phyloP scores from a whole-genome alignment of 1,140 invertebrate species.

The Aphaenogaster ashmeadi region DNA sequence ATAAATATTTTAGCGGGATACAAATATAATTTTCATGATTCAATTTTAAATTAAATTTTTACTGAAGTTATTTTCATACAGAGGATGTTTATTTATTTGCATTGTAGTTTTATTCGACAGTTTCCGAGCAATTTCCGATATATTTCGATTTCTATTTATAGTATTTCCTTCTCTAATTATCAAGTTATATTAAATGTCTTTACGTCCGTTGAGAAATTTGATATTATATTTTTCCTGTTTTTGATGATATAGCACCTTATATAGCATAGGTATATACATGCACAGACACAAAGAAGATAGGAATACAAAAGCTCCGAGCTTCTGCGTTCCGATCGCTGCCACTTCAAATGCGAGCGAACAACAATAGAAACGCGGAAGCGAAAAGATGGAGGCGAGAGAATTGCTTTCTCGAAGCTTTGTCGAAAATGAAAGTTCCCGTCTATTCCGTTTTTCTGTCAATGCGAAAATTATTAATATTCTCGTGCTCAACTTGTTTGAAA shows the following conservation, averaged over 20 bases:
- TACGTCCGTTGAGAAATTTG: not conserved
- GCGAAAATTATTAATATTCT: conserved; percentile 6
- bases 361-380: conserved; percentile 47
- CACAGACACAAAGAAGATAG: not conserved
- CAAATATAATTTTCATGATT: not conserved
- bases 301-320: conserved; percentile 20
- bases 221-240: not conserved
- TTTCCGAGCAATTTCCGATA: not conserved
- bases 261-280: no score
- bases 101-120: not conserved
- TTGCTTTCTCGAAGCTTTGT: conserved; percentile 27
- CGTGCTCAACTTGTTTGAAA: not conserved
- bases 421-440: conserved; percentile 21
- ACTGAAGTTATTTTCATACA: not conserved
- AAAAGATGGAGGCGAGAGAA: conserved; percentile 45
- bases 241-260: not conserved
- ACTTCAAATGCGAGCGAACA: conserved; percentile 6
- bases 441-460: conserved; percentile 11
- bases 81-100: not conserved
- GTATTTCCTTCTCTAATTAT: conserved; percentile 1
- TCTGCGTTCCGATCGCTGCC: conserved; percentile 25
- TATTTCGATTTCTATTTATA: not conserved
- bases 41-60: not conserved
- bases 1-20: not conserved
- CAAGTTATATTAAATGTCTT: not conserved